Evolutionary conservation across 2,888 invertebrate species (phyloP).

Genomic region (Hymenopus coronatus): DNA sequence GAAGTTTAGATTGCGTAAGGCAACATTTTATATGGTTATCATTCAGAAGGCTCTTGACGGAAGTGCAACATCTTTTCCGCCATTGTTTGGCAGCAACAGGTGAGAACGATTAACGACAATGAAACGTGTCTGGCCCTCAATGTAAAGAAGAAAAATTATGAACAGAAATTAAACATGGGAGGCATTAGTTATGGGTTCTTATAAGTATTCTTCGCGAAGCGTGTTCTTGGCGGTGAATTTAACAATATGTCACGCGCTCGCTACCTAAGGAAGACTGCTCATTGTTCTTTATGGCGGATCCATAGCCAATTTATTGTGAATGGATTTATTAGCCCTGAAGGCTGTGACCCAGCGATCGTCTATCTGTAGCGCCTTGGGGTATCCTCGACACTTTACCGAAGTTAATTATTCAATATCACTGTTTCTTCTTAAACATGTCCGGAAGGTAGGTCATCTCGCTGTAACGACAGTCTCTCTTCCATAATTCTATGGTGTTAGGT

Average conservation of each 20-base stretch:
- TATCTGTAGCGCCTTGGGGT: background rate
- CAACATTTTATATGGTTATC: background rate
- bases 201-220: background rate
- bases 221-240: background rate
- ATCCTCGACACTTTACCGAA: background rate
- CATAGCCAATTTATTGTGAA: background rate
- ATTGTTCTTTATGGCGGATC: background rate
- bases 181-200: background rate
- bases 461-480: too few species aligned
- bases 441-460: too few species aligned
- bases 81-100: background rate
- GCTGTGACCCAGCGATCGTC: background rate
- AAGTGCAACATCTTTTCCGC: background rate
- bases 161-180: background rate
- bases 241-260: background rate
- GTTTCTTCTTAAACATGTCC: too few species aligned
- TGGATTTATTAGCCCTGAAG: background rate
- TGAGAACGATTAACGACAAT: background rate
- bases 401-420: background rate
- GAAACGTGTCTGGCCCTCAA: background rate
- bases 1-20: background rate
- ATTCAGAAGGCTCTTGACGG: background rate
- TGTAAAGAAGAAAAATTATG: background rate
- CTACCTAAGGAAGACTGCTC: background rate
- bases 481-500: too few species aligned